phyloP scores from a whole-genome alignment of 2,797 vertebrate genomes.

The Pseudomugil gertrudae region DNA sequence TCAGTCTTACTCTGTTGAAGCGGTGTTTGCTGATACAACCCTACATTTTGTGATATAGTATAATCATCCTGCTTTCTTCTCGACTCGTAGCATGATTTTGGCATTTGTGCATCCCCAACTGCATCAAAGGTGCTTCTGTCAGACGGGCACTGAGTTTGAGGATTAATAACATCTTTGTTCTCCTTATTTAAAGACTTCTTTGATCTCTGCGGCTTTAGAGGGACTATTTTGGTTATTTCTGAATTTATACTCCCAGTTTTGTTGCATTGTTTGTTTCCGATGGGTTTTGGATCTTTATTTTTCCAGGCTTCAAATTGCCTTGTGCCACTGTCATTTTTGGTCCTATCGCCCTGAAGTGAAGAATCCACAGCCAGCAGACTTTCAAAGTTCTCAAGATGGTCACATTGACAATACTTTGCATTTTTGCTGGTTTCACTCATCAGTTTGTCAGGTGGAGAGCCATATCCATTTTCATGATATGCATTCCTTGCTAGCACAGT shows the following conservation, averaged over 20 bases:
- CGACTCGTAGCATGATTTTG: constrained; percentile 52
- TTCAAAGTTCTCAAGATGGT: constrained; percentile 43
- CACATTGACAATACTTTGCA: constrained; percentile 41
- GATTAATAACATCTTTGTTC: constrained; percentile 61
- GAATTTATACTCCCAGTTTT: constrained; percentile 56
- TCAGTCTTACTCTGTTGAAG: constrained; percentile 32
- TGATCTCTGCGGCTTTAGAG: constrained; percentile 84
- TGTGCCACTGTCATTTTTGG: constrained; percentile 24
- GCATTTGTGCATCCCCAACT: constrained; percentile 46
- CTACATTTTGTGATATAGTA: constrained; percentile 3
- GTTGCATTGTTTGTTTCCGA: constrained; percentile 52
- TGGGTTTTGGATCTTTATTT: constrained; percentile 51
- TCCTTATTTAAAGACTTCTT: constrained; percentile 82
- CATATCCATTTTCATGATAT: constrained; percentile 78
- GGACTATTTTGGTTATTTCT: constrained; percentile 77
- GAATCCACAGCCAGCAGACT: constrained; percentile 26
- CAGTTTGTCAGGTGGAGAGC: constrained; percentile 55
- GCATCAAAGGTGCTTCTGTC: constrained; percentile 32
- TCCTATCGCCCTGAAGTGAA: constrained; percentile 25
- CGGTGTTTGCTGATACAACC: constrained; percentile 34
- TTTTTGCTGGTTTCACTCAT: constrained; percentile 39
- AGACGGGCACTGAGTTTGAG: constrained; percentile 49
- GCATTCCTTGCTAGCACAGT: constrained; percentile 31
- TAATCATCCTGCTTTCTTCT: constrained; percentile 44
- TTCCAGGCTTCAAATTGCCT: constrained; percentile 45